Percentiles rank a stretch among this genome's conserved stretches.
Evolutionary conservation across 2,113 vertebrate species (phyloP).

Genomic region (Alexandromys fortis): DNA sequence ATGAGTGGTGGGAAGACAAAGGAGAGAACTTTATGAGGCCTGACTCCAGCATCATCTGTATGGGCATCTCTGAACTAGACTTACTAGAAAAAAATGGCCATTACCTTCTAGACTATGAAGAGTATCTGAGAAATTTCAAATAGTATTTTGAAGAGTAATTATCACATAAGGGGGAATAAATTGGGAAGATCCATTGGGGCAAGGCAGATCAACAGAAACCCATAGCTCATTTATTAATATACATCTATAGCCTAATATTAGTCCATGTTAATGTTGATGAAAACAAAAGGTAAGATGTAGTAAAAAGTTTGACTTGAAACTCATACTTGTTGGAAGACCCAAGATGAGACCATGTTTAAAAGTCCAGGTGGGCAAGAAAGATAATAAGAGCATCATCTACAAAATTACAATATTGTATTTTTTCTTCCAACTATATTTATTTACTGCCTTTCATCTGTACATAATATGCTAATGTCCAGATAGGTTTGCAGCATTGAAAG

Average conservation of each 20-base stretch:
- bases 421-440: background rate
- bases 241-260: background rate
- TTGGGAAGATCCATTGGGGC: background rate
- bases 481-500: background rate
- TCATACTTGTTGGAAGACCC: background rate
- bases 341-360: background rate
- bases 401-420: background rate
- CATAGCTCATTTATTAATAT: background rate
- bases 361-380: background rate
- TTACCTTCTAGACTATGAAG: background rate
- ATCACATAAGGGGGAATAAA: background rate
- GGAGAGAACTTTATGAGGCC: background rate
- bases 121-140: conserved; percentile 38
- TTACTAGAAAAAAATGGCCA: background rate
- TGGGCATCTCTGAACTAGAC: background rate
- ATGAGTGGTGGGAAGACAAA: background rate
- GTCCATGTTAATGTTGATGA: background rate
- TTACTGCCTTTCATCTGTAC: background rate
- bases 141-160: background rate
- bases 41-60: background rate
- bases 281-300: background rate
- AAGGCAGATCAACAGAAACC: background rate
- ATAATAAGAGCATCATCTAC: background rate
- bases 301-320: background rate
- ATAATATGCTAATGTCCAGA: background rate